These are phyloP conservation scores for Calonectris borealis DNA, from an alignment of 2,113 vertebrate species.

Conservation along the genomic window DNA sequence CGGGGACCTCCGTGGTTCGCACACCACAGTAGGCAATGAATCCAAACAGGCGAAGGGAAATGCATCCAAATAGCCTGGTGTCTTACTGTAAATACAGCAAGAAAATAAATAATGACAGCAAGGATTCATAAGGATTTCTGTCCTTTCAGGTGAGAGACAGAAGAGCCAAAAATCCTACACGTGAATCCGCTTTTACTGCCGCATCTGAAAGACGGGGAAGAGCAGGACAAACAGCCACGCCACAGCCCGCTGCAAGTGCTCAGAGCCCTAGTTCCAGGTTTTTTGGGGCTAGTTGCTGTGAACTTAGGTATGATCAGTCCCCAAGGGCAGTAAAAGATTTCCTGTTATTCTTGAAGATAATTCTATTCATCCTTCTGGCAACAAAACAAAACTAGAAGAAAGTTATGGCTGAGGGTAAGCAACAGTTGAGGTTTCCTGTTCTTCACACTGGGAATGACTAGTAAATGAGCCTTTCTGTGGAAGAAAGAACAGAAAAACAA, in stretches of 20 bases:
- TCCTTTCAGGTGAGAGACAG: not conserved
- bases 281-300: not conserved
- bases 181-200: not conserved
- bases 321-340: slow-evolving; percentile 7
- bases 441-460: slow-evolving; percentile 1
- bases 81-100: not conserved
- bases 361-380: slow-evolving; percentile 22
- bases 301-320: not conserved
- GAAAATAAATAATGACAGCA: not conserved
- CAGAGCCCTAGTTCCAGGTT: not conserved
- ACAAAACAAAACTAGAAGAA: slow-evolving; percentile 27
- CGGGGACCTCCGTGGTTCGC: not conserved
- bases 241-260: not conserved
- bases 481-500: slow-evolving; percentile 1
- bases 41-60: not conserved
- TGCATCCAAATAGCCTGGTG: not conserved
- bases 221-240: rapidly evolving
- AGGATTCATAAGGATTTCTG: not conserved
- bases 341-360: slow-evolving; percentile 20
- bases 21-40: not conserved
- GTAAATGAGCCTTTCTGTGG: not conserved
- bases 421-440: slow-evolving; percentile 32
- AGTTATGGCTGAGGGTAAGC: slow-evolving; percentile 1
- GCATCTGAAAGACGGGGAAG: not conserved
- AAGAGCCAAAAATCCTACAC: not conserved